Evolutionary conservation across 2,113 vertebrate species (phyloP).

Genomic region (Colius striatus): DNA sequence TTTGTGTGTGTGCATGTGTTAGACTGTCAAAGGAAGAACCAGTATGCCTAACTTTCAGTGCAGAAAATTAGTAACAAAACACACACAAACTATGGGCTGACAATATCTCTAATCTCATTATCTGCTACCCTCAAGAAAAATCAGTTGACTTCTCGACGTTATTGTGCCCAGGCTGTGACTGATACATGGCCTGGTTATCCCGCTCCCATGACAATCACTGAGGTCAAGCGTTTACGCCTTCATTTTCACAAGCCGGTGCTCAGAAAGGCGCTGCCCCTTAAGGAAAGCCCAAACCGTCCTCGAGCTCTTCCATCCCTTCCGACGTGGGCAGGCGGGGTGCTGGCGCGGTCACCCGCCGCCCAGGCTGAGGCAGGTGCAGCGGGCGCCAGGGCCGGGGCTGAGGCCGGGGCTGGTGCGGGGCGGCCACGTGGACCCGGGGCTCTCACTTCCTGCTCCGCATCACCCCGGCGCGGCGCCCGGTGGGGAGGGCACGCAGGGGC

Average conservation of each 20-base stretch:
- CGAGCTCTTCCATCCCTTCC: accelerated
- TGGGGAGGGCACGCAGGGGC: not conserved
- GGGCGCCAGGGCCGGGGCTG: not conserved
- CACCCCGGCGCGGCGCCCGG: not conserved
- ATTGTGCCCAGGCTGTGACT: not conserved
- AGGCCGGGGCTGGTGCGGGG: conserved; percentile 17
- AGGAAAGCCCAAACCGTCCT: not conserved
- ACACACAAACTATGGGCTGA: not conserved
- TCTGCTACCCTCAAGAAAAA: not conserved
- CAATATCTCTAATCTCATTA: conserved; percentile 10
- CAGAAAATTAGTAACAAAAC: conserved; percentile 28
- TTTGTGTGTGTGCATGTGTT: not conserved
- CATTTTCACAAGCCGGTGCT: not conserved
- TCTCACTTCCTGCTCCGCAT: conserved; percentile 70
- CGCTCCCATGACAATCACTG: accelerated
- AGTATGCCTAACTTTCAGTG: not conserved
- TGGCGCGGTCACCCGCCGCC: not conserved
- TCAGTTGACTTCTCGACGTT: not conserved
- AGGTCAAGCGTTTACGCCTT: not conserved
- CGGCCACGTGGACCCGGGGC: conserved; percentile 74
- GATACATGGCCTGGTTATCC: not conserved
- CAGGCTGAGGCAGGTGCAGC: not conserved
- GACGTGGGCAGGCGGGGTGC: not conserved
- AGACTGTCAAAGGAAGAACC: not conserved
- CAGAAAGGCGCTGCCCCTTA: not conserved